Evolutionary conservation across 2,797 vertebrate species (phyloP).

Genomic region (Crenichthys baileyi): DNA sequence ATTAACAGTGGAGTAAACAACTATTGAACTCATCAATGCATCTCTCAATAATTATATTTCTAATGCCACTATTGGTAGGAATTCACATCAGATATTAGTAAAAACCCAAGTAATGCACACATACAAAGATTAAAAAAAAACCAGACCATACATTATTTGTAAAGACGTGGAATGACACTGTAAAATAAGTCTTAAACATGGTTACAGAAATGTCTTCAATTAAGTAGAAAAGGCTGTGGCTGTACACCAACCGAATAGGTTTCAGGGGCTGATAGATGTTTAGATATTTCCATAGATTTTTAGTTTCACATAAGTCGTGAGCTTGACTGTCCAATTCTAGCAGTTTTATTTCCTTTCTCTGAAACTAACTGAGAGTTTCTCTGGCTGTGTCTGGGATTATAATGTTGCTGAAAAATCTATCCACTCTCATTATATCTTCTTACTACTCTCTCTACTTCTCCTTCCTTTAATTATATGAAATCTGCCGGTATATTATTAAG

Average conservation of each 20-base stretch:
- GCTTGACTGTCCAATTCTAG: neutral
- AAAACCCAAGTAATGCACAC: neutral
- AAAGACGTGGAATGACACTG: neutral
- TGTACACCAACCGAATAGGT: neutral
- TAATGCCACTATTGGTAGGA: neutral
- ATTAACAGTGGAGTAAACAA: conserved; percentile 5
- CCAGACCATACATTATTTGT: neutral
- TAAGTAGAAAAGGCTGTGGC: neutral
- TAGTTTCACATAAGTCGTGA: neutral
- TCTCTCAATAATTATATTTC: neutral
- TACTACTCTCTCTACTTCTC: neutral
- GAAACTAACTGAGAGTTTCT: neutral
- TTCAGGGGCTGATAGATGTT: neutral
- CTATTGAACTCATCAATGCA: neutral
- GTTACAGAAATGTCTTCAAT: neutral
- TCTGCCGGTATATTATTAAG: too few species aligned
- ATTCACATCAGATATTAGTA: neutral
- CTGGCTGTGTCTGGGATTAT: neutral
- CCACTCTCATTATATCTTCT: neutral
- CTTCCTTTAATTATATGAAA: neutral
- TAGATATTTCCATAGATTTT: neutral
- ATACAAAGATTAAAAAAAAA: neutral
- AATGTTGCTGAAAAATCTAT: neutral
- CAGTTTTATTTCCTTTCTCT: neutral
- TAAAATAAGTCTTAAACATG: neutral